These are phyloP conservation scores for Theodoxus fluviatilis DNA, from an alignment of 2,888 invertebrate species.

Conservation along the genomic window DNA sequence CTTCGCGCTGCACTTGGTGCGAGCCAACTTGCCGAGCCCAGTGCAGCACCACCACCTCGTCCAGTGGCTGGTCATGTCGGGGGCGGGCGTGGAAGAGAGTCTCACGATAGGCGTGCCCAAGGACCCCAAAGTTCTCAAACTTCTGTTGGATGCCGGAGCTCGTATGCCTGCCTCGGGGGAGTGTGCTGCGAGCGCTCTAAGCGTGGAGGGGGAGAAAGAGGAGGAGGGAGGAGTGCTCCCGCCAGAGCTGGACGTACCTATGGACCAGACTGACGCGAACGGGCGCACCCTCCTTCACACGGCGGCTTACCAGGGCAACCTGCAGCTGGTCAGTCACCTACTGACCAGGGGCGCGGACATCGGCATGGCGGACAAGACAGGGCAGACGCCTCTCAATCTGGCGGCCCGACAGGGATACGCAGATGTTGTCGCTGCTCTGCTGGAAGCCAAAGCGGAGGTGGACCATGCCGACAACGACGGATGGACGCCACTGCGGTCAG, in stretches of 20 bases:
- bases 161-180: constrained; percentile 89
- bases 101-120: constrained; percentile 55
- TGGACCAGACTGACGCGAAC: constrained; percentile 70
- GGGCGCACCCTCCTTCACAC: constrained; percentile 80
- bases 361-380: constrained; percentile 76
- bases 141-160: constrained; percentile 89
- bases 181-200: constrained; percentile 70
- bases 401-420: constrained; percentile 66
- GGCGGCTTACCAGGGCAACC: constrained; percentile 85
- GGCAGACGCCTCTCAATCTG: constrained; percentile 85
- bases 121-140: constrained; percentile 67
- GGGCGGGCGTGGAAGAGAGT: constrained; percentile 59
- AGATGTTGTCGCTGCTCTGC: constrained; percentile 65
- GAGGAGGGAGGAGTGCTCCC: constrained; percentile 39
- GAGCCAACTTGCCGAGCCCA: constrained; percentile 57
- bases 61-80: constrained; percentile 75
- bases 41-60: constrained; percentile 72
- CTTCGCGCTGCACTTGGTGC: constrained; percentile 68
- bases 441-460: constrained; percentile 64
- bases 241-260: constrained; percentile 38
- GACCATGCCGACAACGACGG: constrained; percentile 68
- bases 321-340: constrained; percentile 85
- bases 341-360: constrained; percentile 75
- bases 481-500: constrained; percentile 73
- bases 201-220: constrained; percentile 37